These are phyloP conservation scores for Epirrhoe alternata DNA, from an alignment of 2,888 invertebrate genomes.

Conservation along the genomic window DNA sequence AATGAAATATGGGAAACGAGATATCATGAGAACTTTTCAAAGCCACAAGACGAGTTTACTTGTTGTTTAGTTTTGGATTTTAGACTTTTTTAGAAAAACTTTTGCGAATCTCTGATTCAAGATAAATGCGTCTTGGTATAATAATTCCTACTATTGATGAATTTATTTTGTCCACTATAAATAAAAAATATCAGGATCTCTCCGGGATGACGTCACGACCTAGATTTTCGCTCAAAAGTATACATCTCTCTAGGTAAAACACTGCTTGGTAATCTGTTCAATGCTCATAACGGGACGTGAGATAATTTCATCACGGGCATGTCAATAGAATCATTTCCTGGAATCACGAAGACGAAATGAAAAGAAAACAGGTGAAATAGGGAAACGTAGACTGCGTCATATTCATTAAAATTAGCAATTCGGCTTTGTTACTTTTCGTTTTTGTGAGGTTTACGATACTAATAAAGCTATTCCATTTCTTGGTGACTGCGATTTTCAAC, in stretches of 20 bases:
- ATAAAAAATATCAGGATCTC: no score
- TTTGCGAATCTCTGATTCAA: no score
- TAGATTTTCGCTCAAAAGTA: no score
- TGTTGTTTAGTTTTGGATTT: not conserved
- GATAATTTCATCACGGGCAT: constrained; percentile 39
- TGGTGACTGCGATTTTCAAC: not conserved
- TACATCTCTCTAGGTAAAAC: not conserved
- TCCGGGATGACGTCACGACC: no score
- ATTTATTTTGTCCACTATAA: no score
- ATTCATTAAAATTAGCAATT: constrained; percentile 49
- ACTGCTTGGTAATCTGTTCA: constrained; percentile 10
- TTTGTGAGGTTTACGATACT: not conserved
- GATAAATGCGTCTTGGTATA: no score
- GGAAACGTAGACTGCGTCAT: constrained; percentile 29
- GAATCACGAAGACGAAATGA: constrained; percentile 43
- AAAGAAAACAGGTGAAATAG: constrained; percentile 50
- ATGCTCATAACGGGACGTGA: constrained; percentile 36
- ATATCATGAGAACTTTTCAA: constrained; percentile 33
- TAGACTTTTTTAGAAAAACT: no score
- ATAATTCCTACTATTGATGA: no score
- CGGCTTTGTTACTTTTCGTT: constrained; percentile 31
- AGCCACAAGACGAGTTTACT: constrained; percentile 15
- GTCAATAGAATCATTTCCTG: constrained; percentile 44
- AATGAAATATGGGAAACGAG: constrained; percentile 40
- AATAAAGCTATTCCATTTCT: constrained; percentile 1